A percentile compares a stretch with the other conserved stretches of the same genome.
phyloP scores from a whole-genome alignment of 2,888 invertebrate genomes.

The Adelognathus sp. region DNA sequence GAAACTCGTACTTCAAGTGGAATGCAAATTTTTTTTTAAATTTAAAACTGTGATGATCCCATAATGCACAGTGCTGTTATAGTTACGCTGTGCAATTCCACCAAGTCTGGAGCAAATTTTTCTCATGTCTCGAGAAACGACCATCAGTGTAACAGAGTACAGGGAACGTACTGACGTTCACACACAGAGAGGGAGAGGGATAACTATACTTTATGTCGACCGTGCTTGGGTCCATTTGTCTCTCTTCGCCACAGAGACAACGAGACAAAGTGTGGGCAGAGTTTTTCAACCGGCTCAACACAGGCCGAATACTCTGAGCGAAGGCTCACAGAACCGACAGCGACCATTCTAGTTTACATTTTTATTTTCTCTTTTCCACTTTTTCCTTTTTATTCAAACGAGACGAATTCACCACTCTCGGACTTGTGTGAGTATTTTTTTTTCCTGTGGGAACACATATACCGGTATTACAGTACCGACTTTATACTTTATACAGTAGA shows the following conservation, averaged over 20 bases:
- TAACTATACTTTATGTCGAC: slow-evolving; percentile 27
- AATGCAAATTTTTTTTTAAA: background rate
- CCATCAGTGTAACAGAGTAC: slow-evolving; percentile 1
- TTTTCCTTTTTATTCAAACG: slow-evolving; percentile 37
- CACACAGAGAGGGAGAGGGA: background rate
- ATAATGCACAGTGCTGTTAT: slow-evolving; percentile 7
- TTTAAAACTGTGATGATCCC: slow-evolving; percentile 25
- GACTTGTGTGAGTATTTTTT: background rate
- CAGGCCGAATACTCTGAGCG: slow-evolving; percentile 16
- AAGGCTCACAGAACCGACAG: slow-evolving; percentile 44
- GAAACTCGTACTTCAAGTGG: background rate
- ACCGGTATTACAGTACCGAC: slow-evolving; percentile 1
- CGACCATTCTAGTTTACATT: slow-evolving; percentile 50
- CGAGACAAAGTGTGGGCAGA: slow-evolving; percentile 55
- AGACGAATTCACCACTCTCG: slow-evolving; percentile 20
- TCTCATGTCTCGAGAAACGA: background rate
- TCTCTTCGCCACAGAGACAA: slow-evolving; percentile 47
- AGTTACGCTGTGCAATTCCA: background rate
- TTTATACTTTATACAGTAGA: background rate
- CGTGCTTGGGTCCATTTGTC: slow-evolving; percentile 53
- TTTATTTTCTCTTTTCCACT: background rate
- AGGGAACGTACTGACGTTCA: background rate
- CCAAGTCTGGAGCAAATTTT: slow-evolving; percentile 20
- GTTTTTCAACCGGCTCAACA: slow-evolving; percentile 22
- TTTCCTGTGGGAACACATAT: background rate